phyloP scores from a whole-genome alignment of 2,797 vertebrate genomes.

The Aplochiton taeniatus region DNA sequence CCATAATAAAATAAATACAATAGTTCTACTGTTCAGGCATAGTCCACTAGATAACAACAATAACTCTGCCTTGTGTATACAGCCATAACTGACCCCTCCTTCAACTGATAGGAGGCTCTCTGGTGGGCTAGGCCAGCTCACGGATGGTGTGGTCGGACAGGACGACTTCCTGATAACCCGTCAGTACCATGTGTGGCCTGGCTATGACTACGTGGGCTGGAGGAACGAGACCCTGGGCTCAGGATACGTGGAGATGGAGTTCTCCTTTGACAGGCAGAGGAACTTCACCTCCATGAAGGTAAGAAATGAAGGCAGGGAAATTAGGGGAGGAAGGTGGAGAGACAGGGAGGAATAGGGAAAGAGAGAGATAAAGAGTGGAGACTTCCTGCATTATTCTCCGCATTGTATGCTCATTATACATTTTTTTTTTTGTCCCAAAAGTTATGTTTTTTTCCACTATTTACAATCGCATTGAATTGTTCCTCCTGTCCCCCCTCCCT shows the following conservation, averaged over 20 bases:
- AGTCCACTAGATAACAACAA: too few relatives aligned
- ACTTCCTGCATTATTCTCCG: too few relatives aligned
- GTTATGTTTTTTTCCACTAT: background rate
- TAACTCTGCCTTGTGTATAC: too few relatives aligned
- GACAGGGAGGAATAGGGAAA: background rate
- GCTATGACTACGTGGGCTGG: conserved; percentile 87
- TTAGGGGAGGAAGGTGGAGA: background rate
- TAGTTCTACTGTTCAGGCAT: too few relatives aligned
- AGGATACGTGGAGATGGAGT: conserved; percentile 81
- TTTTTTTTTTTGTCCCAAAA: too few relatives aligned
- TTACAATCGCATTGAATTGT: background rate
- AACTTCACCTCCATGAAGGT: conserved; percentile 90
- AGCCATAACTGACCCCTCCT: background rate
- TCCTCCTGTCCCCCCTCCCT: background rate
- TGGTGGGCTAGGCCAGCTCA: conserved; percentile 81
- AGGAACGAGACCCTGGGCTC: conserved; percentile 76
- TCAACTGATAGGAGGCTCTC: conserved; percentile 72
- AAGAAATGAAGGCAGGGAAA: background rate
- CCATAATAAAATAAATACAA: too few relatives aligned
- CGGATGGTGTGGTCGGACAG: conserved; percentile 78
- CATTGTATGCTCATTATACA: too few relatives aligned
- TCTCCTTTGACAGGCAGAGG: conserved; percentile 79
- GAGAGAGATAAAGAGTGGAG: background rate
- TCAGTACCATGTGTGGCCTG: conserved; percentile 78
- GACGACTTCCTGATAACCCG: conserved; percentile 79